Conservation (phyloP, 2,113 vertebrate genomes). For the Rhynchomys soricoides region DNA sequence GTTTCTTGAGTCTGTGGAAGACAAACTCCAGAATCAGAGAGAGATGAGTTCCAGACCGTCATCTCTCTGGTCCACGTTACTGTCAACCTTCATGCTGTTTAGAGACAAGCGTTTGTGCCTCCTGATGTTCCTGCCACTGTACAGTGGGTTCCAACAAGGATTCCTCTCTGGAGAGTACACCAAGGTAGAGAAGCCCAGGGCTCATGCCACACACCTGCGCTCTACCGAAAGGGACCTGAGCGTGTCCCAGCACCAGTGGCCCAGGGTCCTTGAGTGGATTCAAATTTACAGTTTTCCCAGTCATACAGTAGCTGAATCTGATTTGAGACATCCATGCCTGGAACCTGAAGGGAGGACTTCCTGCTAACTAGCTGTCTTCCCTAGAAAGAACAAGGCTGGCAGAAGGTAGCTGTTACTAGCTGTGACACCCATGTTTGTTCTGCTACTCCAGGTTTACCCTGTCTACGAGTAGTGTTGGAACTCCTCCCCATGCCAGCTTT, state of each 20-base stretch:
- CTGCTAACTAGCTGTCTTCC: not conserved
- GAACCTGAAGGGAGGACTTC: accelerated
- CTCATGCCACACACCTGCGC: too few relatives aligned
- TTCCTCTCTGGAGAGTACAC: constrained; percentile 96
- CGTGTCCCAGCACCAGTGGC: too few relatives aligned
- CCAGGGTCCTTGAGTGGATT: too few relatives aligned
- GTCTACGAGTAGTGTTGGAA: not conserved
- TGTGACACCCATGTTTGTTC: accelerated
- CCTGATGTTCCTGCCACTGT: constrained; percentile 94
- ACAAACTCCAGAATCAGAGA: constrained; percentile 78
- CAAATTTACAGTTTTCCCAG: accelerated
- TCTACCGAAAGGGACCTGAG: not conserved
- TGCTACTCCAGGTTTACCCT: too few relatives aligned
- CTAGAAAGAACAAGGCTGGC: not conserved
- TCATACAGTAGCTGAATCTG: accelerated
- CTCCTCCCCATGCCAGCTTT: not conserved
- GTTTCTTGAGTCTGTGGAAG: constrained; percentile 91
- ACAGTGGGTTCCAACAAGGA: constrained; percentile 96
- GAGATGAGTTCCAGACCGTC: constrained; percentile 62
- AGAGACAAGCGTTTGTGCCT: constrained; percentile 90
- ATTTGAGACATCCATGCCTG: not conserved
- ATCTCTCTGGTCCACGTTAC: constrained; percentile 87
- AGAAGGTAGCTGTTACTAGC: not conserved
- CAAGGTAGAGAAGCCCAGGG: constrained; percentile 85
- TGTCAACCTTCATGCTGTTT: constrained; percentile 92